Conservation (phyloP, 2,113 vertebrate genomes). For the Otocyon megalotis region DNA sequence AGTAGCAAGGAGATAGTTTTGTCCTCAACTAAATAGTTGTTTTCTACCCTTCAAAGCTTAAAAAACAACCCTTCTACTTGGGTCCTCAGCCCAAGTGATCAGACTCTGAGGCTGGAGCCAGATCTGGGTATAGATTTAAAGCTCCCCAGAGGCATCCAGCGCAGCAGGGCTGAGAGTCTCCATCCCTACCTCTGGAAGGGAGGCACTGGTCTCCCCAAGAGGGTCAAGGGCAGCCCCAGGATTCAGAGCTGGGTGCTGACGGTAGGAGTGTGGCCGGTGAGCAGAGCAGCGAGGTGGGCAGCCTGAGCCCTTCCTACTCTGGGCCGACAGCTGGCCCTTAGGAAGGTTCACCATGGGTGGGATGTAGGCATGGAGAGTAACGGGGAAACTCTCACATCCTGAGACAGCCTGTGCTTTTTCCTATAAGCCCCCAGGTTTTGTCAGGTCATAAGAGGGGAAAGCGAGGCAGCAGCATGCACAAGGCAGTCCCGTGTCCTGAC, state of each 20-base stretch:
- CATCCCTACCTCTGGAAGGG: neutral
- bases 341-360: neutral
- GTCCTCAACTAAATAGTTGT: neutral
- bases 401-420: neutral
- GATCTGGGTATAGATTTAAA: neutral
- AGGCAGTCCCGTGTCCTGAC: neutral
- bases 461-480: neutral
- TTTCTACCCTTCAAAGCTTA: neutral
- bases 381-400: neutral
- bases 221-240: neutral
- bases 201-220: neutral
- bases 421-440: neutral
- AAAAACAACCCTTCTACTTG: neutral
- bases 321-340: neutral
- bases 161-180: neutral
- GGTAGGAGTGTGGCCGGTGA: neutral
- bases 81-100: neutral
- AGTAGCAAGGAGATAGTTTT: neutral
- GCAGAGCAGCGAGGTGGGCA: neutral
- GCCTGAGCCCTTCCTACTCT: neutral
- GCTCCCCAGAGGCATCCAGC: neutral
- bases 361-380: neutral
- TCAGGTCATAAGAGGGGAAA: slow-evolving; percentile 34
- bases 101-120: neutral
- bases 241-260: neutral